A percentile compares a stretch with the other conserved stretches of the same genome.
These are phyloP conservation scores for Oceanites oceanicus DNA, from an alignment of 2,113 vertebrate genomes.

Conservation along the genomic window DNA sequence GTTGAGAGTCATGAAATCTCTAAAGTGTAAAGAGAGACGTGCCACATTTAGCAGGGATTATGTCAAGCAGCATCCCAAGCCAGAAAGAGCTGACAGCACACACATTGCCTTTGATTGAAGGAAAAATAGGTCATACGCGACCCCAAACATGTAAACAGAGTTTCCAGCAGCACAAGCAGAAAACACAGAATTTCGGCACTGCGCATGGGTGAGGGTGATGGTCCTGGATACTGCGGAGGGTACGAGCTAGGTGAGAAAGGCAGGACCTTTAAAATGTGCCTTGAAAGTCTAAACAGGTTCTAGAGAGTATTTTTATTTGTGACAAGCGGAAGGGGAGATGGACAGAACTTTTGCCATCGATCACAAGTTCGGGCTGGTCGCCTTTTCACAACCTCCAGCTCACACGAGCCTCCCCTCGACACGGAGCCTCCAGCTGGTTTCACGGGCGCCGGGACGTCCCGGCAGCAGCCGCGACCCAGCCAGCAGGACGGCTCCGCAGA, in stretches of 20 bases:
- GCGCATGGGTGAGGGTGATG: accelerated
- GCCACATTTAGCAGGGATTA: slow-evolving; percentile 25
- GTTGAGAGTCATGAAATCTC: slow-evolving; percentile 12
- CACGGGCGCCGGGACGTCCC: background rate
- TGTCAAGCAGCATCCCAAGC: background rate
- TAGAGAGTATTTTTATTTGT: background rate
- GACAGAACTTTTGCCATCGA: background rate
- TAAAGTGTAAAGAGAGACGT: background rate
- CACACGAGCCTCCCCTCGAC: background rate
- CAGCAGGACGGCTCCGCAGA: background rate
- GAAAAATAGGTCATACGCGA: background rate
- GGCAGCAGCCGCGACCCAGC: background rate
- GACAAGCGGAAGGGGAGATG: background rate
- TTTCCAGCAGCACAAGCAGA: background rate
- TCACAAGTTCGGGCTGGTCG: background rate
- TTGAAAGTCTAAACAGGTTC: background rate
- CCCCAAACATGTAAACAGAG: background rate
- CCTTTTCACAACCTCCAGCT: background rate
- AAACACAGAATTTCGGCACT: background rate
- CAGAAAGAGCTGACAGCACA: background rate
- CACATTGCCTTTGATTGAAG: background rate
- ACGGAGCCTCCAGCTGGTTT: accelerated
- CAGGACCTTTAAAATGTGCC: background rate
- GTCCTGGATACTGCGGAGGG: background rate
- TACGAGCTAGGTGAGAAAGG: accelerated